Base-by-base conservation (phyloP, 2,113 vertebrate species). In the Neotragus pygmaeus region DNA sequence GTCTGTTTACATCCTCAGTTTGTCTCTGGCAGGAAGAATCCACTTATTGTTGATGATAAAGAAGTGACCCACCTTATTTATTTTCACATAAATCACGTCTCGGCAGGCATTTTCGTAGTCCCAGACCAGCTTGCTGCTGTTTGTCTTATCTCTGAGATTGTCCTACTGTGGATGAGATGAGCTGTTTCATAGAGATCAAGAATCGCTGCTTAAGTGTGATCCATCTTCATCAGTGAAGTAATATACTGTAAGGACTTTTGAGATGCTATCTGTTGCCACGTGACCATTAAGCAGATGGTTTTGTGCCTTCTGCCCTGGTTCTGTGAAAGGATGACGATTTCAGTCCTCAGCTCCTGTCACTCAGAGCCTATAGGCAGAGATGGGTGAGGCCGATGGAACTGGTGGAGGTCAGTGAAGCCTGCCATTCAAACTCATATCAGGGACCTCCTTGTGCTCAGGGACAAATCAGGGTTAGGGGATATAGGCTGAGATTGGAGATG, bases 51-150 rank as follows among this genome's bases (percentile, higher is more conserved):
- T 62, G 62, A 62, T 87, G 95, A 96, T 95, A 49, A n/a, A 95
- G 91, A 66, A 62, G 25, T 70, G 81, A 36, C 57, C 39, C 36
- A n/a, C 77, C 88, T 95, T 89, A 85, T 87, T 97, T 91, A 73
- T 90, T 91, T 97, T 82, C 94, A 43, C 75, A 95, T 96, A 75
- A 95, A 92, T 96, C 96, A 89, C 57, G 39, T 25, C 88, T 60
- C 19, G 7, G 43, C 96, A 98, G 92, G 82, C 77, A 23, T 88
- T 91, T 84, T 88, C 88, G 13, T 47, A 36, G 66, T 51, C 25
- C 0, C 9, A 89, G 39, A 53, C 45, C 78, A 85, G 28, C n/a
- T 73, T 73, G 36, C 83, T 80, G 30, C 80, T 30, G 36, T 57
- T 88, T 60, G 47, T 70, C 93, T 92, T 66, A 60, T 96, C 92